These are phyloP conservation scores for Seira ritae DNA, from an alignment of 2,888 invertebrate genomes.

Conservation along the genomic window DNA sequence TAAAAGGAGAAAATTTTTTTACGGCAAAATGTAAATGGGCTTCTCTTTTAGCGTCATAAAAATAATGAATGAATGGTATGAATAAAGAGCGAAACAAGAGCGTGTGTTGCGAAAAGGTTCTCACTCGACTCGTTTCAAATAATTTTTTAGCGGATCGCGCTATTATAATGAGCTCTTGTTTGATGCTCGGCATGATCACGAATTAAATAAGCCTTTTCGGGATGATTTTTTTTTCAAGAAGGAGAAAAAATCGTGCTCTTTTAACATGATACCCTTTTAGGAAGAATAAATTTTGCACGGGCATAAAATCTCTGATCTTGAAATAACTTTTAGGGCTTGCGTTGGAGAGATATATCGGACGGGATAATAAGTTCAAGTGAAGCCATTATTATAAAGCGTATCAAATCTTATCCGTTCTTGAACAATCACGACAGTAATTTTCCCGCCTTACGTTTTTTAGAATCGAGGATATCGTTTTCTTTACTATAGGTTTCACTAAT, in stretches of 20 bases:
- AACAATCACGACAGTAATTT: conserved; percentile 37
- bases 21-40: conserved; percentile 13
- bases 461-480: no score
- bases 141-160: background rate
- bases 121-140: no score
- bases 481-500: no score
- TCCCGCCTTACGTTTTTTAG: no score
- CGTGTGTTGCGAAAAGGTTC: background rate
- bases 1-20: background rate
- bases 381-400: background rate
- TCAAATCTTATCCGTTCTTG: conserved; percentile 41
- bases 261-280: conserved; percentile 60
- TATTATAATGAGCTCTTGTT: conserved; percentile 54
- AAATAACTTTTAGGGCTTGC: background rate
- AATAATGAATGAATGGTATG: conserved; percentile 30
- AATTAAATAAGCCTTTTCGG: conserved; percentile 60
- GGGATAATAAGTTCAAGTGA: background rate
- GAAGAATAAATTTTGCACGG: background rate
- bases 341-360: background rate
- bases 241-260: conserved; percentile 54
- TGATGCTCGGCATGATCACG: conserved; percentile 53
- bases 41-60: conserved; percentile 2
- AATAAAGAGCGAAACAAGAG: conserved; percentile 34
- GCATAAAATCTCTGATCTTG: background rate
- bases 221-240: background rate